Percentiles rank a stretch among this genome's conserved stretches.
phyloP scores from a whole-genome alignment of 2,888 invertebrate species.

The Drosophila niveifrons region DNA sequence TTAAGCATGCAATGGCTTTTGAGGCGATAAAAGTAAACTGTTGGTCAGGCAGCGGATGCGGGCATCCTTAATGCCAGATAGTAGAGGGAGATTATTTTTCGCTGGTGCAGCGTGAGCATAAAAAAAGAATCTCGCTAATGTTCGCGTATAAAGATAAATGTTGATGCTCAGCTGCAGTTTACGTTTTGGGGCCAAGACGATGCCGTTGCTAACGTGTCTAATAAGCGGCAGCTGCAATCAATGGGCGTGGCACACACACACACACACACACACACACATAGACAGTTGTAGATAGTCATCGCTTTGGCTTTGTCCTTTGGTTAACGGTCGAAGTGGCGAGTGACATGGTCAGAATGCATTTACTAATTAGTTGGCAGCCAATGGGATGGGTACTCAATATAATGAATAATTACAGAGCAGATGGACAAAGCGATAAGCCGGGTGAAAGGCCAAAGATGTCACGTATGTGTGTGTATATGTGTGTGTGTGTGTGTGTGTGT shows the following conservation, averaged over 20 bases:
- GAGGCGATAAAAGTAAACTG: not conserved
- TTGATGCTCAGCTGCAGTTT: constrained; percentile 33
- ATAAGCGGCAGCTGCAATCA: constrained; percentile 38
- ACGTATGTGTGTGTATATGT: not conserved
- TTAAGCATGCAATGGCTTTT: not conserved
- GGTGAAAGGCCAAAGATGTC: not conserved
- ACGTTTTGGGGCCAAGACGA: constrained; percentile 3
- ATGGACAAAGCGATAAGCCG: not conserved
- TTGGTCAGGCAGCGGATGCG: not conserved
- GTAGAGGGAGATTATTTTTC: not conserved
- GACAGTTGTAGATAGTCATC: not conserved
- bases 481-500: not conserved
- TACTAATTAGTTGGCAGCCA: constrained; percentile 43
- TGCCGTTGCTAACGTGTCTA: constrained; percentile 3
- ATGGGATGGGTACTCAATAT: constrained; percentile 2
- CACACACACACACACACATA: not conserved
- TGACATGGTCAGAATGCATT: constrained; percentile 38
- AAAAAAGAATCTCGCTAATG: constrained; percentile 19
- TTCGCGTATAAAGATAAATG: constrained; percentile 36
- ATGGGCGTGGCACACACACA: constrained; percentile 18
- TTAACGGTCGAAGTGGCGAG: constrained; percentile 12
- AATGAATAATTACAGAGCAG: constrained; percentile 36
- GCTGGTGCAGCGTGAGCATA: not conserved
- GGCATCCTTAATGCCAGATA: not conserved
- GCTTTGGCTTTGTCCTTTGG: constrained; percentile 26